Evolutionary conservation across 2,797 vertebrate genomes (phyloP), one percentile per base, ranked within the genome.

Genomic region (Neosilurus mollespiculum): DNA sequence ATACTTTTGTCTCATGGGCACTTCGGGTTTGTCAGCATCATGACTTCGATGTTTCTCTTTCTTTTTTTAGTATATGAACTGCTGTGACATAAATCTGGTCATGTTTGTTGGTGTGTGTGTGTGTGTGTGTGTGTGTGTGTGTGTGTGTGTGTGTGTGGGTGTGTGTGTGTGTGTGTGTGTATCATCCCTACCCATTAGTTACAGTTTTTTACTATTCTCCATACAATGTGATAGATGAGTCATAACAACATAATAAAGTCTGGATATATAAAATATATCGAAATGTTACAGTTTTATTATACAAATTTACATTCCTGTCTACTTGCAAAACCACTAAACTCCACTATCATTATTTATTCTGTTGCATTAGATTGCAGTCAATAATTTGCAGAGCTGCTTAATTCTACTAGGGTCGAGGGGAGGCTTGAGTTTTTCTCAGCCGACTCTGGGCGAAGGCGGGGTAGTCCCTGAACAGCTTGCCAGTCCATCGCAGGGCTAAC

Each of bases 11-110:
- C 82, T 61, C 2, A 20, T 62, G 56, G 24, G 49, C 71, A 82
- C 20, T 56, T 81, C 9, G 24, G 49, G 67, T n/a, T 56, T 75
- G 64, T 80, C 83, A 65, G 71, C 59, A 67, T 49, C 54, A 37
- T 81, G 76, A 78, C 59, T 80, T 37, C 2, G 61, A n/a, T 30
- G 9, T 59, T 51, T 78, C 59, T 66, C 9, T 54, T 59, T 61
- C n/a, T 54, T 49, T 56, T 81, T 66, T 76, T 67, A 51, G 26
- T 53, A 26, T 20, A 64, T 53, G 24, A 51, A 65, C 61, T 65
- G 77, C 61, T 53, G 43, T 53, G n/a, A 30, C 61, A 78, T 64
- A 64, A 78, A 51, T 78, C 64, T 78, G 7, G 37, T 51, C 59
- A 62, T 78, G 76, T 78, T 78, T 64, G 22, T 78, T 58, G 62